phyloP scores from a whole-genome alignment of 2,797 vertebrate species.

The Anguilla pacifica region DNA sequence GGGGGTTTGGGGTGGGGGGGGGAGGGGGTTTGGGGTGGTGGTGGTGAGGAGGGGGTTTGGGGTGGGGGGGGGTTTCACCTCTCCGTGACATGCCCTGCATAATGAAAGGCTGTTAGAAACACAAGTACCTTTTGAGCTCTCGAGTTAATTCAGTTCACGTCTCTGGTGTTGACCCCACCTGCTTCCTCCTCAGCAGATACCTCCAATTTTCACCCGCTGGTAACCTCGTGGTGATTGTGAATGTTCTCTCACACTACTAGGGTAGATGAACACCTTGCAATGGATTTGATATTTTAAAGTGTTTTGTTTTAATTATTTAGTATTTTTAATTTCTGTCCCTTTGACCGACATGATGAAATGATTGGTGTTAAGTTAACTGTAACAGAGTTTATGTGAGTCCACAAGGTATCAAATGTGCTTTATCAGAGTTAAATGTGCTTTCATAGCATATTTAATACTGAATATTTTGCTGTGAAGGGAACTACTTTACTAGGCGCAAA shows the following conservation, averaged over 20 bases:
- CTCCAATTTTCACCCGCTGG: background rate
- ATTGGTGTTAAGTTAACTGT: too few relatives aligned
- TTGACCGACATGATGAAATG: too few relatives aligned
- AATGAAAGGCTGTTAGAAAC: background rate
- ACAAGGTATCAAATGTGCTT: too few relatives aligned
- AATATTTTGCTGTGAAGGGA: too few relatives aligned
- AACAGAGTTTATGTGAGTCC: too few relatives aligned
- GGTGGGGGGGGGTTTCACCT: background rate
- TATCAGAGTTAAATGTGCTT: too few relatives aligned
- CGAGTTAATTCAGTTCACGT: background rate
- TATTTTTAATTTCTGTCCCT: background rate
- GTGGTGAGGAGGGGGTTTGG: background rate
- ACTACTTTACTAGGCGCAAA: background rate
- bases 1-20: too few relatives aligned
- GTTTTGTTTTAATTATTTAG: background rate
- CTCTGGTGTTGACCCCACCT: slow-evolving; percentile 1
- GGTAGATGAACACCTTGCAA: background rate
- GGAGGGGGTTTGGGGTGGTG: background rate
- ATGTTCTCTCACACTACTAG: background rate
- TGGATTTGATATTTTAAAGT: background rate
- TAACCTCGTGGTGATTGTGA: background rate
- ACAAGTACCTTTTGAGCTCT: background rate
- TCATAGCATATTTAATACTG: too few relatives aligned
- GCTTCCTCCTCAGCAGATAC: background rate
- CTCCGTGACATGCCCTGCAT: background rate